phyloP scores from a whole-genome alignment of 2,113 vertebrate genomes.

The Cottus gobio region DNA sequence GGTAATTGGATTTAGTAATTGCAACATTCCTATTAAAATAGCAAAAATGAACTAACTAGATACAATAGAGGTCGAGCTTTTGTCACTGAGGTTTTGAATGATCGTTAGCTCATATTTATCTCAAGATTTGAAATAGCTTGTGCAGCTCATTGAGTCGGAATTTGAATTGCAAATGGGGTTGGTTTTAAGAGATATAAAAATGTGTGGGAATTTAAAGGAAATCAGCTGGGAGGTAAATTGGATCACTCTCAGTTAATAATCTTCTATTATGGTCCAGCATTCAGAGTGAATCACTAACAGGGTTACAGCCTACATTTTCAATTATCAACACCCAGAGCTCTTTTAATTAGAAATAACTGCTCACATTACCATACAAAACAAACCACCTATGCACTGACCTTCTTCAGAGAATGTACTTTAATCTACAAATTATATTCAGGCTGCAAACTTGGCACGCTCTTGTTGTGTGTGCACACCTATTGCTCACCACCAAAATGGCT shows the following conservation, averaged over 20 bases:
- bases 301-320: slow-evolving; percentile 26
- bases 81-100: not conserved
- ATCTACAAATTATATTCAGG: not conserved
- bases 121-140: slow-evolving; percentile 1
- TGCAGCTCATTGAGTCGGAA: slow-evolving; percentile 7
- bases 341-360: slow-evolving; percentile 37
- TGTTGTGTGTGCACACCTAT: not conserved
- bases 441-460: not conserved
- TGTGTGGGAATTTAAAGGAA: slow-evolving; percentile 5
- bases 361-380: slow-evolving; percentile 1
- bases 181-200: slow-evolving; percentile 8
- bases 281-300: slow-evolving; percentile 6
- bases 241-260: slow-evolving; percentile 35
- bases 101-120: slow-evolving; percentile 12
- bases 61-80: slow-evolving; percentile 1
- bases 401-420: not conserved
- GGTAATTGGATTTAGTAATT: slow-evolving; percentile 4
- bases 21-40: not conserved
- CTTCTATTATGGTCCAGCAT: slow-evolving; percentile 31
- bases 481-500: slow-evolving; percentile 9
- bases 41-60: not conserved
- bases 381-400: not conserved
- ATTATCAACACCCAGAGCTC: slow-evolving; percentile 28
- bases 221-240: slow-evolving; percentile 33
- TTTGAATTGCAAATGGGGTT: slow-evolving; percentile 14